Percentiles rank a stretch among this genome's conserved stretches.
Conservation (phyloP, 2,888 invertebrate genomes). For the Hetaerina titia region DNA sequence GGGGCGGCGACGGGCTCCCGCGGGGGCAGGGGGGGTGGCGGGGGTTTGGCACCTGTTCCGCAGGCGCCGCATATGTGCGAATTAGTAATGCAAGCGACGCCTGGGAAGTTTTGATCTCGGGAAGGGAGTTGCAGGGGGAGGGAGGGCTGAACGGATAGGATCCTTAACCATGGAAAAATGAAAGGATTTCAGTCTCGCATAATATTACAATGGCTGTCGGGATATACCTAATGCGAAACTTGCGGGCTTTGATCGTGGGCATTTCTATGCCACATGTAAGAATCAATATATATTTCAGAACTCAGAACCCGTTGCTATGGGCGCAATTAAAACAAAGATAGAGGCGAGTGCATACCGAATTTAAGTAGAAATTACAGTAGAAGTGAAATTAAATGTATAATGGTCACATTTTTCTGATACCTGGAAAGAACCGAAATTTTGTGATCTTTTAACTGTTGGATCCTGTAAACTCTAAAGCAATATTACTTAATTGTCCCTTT, state of each 20-base stretch:
- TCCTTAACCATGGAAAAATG: background rate
- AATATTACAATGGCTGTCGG: background rate
- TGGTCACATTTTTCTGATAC: too few relatives aligned
- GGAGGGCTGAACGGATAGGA: background rate
- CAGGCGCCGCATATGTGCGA: background rate
- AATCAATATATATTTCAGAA: background rate
- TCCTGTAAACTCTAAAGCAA: too few relatives aligned
- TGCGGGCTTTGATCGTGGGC: background rate
- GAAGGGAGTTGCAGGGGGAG: background rate
- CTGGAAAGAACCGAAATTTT: too few relatives aligned
- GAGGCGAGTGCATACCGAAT: too few relatives aligned
- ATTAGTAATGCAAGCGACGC: background rate
- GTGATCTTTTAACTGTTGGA: too few relatives aligned
- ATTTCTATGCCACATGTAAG: background rate
- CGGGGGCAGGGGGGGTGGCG: background rate
- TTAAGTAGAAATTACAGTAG: too few relatives aligned
- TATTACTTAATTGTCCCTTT: too few relatives aligned
- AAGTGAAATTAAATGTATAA: too few relatives aligned
- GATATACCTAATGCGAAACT: background rate
- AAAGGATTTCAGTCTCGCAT: background rate
- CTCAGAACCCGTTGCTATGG: too few relatives aligned
- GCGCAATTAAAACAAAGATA: too few relatives aligned
- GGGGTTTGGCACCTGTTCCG: background rate
- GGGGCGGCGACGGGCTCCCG: background rate
- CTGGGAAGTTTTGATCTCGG: background rate